A percentile compares a stretch with the other conserved stretches of the same genome.
Evolutionary conservation across 2,888 invertebrate species (phyloP).

Genomic region (Mystacides longicornis): DNA sequence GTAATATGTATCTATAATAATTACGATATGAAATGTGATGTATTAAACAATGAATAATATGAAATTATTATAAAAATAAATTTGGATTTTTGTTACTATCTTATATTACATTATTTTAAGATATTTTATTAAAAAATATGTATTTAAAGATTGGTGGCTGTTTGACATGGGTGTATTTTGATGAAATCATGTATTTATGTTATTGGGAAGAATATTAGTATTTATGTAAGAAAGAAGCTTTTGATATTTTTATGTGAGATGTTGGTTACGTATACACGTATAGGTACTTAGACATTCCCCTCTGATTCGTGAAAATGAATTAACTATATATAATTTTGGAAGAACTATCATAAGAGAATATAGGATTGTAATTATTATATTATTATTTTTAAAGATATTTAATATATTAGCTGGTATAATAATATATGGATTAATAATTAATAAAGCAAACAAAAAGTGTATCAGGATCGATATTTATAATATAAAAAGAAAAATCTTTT

Average conservation of each 20-base stretch:
- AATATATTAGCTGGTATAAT: too few species aligned
- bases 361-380: conserved; percentile 14
- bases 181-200: neutral
- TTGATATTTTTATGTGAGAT: conserved; percentile 20
- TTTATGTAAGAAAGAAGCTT: conserved; percentile 6
- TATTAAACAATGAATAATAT: neutral
- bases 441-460: too few species aligned
- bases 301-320: too few species aligned
- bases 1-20: too few species aligned
- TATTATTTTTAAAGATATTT: conserved; percentile 16
- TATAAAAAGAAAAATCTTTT: too few species aligned
- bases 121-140: neutral
- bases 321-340: neutral
- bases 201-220: too few species aligned
- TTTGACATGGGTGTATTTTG: neutral
- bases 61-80: neutral
- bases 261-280: conserved; percentile 17
- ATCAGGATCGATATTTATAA: too few species aligned
- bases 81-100: neutral
- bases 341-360: conserved; percentile 10
- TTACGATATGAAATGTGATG: neutral
- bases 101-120: neutral
- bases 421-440: too few species aligned
- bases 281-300: conserved; percentile 26
- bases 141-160: neutral